Conservation (phyloP, 2,888 invertebrate species). For the Leucania comma region DNA sequence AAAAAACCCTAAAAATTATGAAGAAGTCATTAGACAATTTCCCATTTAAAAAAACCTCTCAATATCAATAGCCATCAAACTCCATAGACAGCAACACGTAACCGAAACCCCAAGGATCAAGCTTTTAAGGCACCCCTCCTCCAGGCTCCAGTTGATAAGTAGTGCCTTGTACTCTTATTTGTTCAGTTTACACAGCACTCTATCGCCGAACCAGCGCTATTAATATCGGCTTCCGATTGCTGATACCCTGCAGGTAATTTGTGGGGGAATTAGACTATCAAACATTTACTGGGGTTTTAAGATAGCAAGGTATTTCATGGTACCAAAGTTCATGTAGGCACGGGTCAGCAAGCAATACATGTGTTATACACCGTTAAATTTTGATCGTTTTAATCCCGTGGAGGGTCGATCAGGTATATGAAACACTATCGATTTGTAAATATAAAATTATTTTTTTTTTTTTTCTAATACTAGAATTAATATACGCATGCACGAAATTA, state of each 20-base stretch:
- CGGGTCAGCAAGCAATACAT: too few species aligned
- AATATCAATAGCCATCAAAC: slow-evolving; percentile 37
- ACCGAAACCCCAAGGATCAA: slow-evolving; percentile 62
- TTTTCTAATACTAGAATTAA: too few species aligned
- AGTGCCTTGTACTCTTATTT: slow-evolving; percentile 80
- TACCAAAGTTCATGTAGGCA: too few species aligned
- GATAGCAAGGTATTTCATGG: neutral
- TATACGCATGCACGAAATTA: too few species aligned
- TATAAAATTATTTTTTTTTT: too few species aligned
- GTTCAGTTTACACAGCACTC: slow-evolving; percentile 82
- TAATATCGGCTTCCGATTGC: slow-evolving; percentile 81
- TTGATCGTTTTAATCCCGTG: too few species aligned
- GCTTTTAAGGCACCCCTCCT: slow-evolving; percentile 51
- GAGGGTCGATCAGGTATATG: too few species aligned
- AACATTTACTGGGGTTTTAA: slow-evolving; percentile 50
- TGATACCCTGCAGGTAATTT: slow-evolving; percentile 64
- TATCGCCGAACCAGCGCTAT: slow-evolving; percentile 77
- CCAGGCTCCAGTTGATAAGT: slow-evolving; percentile 80
- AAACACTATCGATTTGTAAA: too few species aligned
- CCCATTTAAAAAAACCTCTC: too few species aligned
- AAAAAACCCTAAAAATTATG: too few species aligned
- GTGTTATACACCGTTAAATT: neutral
- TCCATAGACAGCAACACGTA: slow-evolving; percentile 67
- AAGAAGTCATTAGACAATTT: too few species aligned
- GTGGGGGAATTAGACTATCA: slow-evolving; percentile 64